A percentile compares a stretch with the other conserved stretches of the same genome.
phyloP scores from a whole-genome alignment of 2,113 vertebrate species.

The Fukomys damarensis region DNA sequence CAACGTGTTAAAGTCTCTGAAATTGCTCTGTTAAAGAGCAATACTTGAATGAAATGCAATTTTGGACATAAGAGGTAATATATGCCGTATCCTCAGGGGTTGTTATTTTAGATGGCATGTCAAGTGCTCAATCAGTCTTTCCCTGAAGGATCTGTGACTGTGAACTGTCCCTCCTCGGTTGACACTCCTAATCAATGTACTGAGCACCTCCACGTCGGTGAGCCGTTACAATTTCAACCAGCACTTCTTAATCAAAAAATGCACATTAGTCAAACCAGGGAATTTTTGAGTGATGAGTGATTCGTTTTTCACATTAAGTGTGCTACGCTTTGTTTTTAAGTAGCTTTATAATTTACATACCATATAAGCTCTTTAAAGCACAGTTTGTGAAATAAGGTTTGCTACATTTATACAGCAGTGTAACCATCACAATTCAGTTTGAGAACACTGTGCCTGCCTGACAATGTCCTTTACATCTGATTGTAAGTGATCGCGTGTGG shows the following conservation, averaged over 20 bases:
- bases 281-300: slow-evolving; percentile 24
- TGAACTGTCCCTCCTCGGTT: not conserved
- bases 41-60: not conserved
- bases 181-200: not conserved
- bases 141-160: slow-evolving; percentile 12
- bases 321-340: not conserved
- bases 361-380: not conserved
- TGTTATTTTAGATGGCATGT: not conserved
- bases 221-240: slow-evolving; percentile 48
- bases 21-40: slow-evolving; percentile 20
- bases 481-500: not conserved
- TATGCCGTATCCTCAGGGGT: not conserved
- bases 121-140: slow-evolving; percentile 23
- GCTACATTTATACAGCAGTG: not conserved
- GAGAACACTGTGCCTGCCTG: not conserved
- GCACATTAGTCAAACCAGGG: slow-evolving; percentile 22
- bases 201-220: not conserved
- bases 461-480: not conserved
- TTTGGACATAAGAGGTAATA: not conserved
- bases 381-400: not conserved
- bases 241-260: slow-evolving; percentile 47
- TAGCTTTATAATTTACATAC: not conserved
- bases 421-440: not conserved
- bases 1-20: not conserved
- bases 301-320: slow-evolving; percentile 46